phyloP scores from a whole-genome alignment of 2,797 vertebrate species.

The Merluccius polli region DNA sequence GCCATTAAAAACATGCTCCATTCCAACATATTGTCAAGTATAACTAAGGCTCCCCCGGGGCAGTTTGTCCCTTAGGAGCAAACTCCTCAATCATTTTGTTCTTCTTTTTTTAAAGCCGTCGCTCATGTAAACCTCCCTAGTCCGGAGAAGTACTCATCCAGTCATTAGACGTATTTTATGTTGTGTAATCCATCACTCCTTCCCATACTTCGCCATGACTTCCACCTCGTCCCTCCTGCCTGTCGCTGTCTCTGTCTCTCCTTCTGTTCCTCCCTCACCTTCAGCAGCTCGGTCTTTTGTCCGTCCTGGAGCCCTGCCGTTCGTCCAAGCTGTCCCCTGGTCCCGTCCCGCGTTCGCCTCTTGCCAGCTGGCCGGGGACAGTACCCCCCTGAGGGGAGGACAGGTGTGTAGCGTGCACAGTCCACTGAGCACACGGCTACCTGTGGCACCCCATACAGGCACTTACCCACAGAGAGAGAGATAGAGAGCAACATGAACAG shows the following conservation, averaged over 20 bases:
- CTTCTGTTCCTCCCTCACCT: slow-evolving; percentile 63
- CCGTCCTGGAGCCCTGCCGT: slow-evolving; percentile 58
- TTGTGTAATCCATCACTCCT: too few species aligned
- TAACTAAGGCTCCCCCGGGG: too few species aligned
- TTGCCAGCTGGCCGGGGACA: slow-evolving; percentile 66
- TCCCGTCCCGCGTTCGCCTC: slow-evolving; percentile 43
- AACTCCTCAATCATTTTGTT: too few species aligned
- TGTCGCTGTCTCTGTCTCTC: slow-evolving; percentile 35
- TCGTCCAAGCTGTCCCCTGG: slow-evolving; percentile 67
- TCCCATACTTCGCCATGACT: too few species aligned
- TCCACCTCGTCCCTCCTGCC: neutral
- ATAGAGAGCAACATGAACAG: too few species aligned
- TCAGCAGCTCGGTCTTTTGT: slow-evolving; percentile 53
- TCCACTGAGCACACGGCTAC: slow-evolving; percentile 65
- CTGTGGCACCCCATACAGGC: slow-evolving; percentile 60
- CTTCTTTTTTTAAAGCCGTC: too few species aligned
- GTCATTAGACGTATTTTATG: too few species aligned
- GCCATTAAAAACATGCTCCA: too few species aligned
- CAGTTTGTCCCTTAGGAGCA: too few species aligned
- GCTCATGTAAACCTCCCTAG: too few species aligned
- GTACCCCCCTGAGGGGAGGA: slow-evolving; percentile 65
- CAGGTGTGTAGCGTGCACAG: slow-evolving; percentile 72
- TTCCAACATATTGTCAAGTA: too few species aligned
- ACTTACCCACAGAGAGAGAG: slow-evolving; percentile 3
- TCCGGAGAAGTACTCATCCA: too few species aligned